A percentile compares a stretch with the other conserved stretches of the same genome.
Conservation (phyloP, 2,797 vertebrate species). For the Potorous gilbertii region DNA sequence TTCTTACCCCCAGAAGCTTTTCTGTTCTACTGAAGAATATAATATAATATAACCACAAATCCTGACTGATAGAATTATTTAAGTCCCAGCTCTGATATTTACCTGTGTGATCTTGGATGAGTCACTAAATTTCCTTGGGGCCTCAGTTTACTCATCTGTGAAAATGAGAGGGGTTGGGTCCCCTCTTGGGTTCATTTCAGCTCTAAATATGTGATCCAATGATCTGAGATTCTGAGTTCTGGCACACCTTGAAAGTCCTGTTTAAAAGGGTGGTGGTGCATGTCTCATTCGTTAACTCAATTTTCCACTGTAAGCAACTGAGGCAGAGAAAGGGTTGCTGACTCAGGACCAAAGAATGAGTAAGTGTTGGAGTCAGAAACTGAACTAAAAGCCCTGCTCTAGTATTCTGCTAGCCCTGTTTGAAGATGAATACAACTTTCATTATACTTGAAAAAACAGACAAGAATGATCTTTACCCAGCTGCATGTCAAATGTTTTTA, state of each 20-base stretch:
- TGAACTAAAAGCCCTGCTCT: conserved; percentile 11
- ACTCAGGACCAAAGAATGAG: conserved; percentile 31
- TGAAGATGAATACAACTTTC: not conserved
- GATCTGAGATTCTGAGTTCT: not conserved
- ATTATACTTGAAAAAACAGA: not conserved
- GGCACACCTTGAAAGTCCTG: not conserved
- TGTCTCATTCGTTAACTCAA: conserved; percentile 62
- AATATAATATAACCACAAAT: not conserved
- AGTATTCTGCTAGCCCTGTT: not conserved
- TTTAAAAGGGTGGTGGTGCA: not conserved
- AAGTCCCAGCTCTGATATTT: not conserved
- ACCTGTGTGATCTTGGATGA: not conserved
- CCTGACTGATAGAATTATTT: not conserved
- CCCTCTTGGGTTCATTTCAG: not conserved
- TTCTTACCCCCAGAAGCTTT: not conserved
- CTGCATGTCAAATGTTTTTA: conserved; percentile 1
- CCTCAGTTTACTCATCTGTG: not conserved
- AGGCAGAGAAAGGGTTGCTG: conserved; percentile 54
- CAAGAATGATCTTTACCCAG: not conserved
- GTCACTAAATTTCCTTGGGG: not conserved
- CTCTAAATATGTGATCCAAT: not conserved
- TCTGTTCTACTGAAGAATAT: not conserved
- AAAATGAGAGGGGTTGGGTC: not conserved
- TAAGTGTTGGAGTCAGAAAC: conserved; percentile 11
- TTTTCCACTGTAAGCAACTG: conserved; percentile 59